phyloP scores from a whole-genome alignment of 2,888 invertebrate genomes.

The Zygogramma bicolorata region DNA sequence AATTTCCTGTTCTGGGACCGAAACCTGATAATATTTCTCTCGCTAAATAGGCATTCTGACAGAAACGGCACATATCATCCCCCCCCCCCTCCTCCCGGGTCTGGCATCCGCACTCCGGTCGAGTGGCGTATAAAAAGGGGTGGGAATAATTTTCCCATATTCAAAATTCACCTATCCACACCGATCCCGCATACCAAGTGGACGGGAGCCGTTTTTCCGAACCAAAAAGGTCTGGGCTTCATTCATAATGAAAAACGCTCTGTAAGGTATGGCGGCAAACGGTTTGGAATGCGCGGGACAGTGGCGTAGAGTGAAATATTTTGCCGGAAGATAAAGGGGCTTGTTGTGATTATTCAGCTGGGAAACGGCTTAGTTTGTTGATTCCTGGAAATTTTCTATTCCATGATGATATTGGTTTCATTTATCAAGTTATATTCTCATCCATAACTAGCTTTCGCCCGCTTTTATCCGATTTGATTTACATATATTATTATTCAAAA shows the following conservation, averaged over 20 bases:
- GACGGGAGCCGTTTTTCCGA: slow-evolving; percentile 3
- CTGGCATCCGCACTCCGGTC: background rate
- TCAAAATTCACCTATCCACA: slow-evolving; percentile 36
- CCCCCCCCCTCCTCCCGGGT: no score
- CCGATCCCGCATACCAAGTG: slow-evolving; percentile 31
- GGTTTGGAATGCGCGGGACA: slow-evolving; percentile 24
- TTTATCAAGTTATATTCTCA: no score
- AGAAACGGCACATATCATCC: slow-evolving; percentile 5
- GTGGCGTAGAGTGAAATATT: background rate
- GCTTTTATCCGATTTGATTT: no score
- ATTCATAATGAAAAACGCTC: slow-evolving; percentile 38
- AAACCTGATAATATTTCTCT: slow-evolving; percentile 3
- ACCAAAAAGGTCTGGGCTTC: slow-evolving; percentile 26
- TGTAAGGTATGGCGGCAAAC: slow-evolving; percentile 29
- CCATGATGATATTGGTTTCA: no score
- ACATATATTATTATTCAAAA: no score
- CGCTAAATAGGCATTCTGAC: background rate
- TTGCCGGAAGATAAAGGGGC: background rate
- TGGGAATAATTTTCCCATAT: slow-evolving; percentile 28
- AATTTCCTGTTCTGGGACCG: background rate
- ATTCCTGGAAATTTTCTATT: no score
- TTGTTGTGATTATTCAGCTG: no score
- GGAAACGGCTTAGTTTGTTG: no score
- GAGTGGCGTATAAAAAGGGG: slow-evolving; percentile 2
- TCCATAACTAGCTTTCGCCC: no score